Percentiles rank a stretch among this genome's conserved stretches.
These are phyloP conservation scores for Porites evermanni DNA, from an alignment of 92 coral and sea anemone species.

Conservation along the genomic window DNA sequence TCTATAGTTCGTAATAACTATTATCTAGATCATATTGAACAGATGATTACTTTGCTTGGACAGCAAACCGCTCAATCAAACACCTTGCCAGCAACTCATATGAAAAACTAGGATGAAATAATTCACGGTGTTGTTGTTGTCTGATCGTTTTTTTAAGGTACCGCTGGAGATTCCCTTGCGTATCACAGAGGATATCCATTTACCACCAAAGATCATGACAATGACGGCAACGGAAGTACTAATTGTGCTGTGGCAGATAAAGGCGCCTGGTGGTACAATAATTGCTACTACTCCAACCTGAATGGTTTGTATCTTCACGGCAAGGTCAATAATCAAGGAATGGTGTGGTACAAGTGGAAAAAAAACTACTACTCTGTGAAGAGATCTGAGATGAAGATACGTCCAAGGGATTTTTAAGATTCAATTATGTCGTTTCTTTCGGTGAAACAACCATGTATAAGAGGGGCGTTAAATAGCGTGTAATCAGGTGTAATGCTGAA, in stretches of 20 bases:
- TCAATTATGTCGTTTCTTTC: too few relatives aligned
- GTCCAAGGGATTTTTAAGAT: neutral
- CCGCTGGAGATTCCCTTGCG: constrained; percentile 4
- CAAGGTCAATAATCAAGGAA: constrained; percentile 1
- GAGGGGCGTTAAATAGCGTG: too few relatives aligned
- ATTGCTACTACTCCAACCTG: constrained; percentile 28
- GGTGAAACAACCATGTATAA: too few relatives aligned
- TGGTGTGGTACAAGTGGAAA: constrained; percentile 17
- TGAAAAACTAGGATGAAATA: too few relatives aligned
- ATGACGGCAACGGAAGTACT: neutral
- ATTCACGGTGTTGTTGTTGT: neutral
- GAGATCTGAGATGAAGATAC: constrained; percentile 6
- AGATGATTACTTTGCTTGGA: too few relatives aligned
- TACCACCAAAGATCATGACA: constrained; percentile 25
- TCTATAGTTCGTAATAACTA: too few relatives aligned
- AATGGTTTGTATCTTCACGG: constrained; percentile 44
- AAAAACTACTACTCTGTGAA: constrained; percentile 3
- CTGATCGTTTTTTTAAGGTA: neutral
- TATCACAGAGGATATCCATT: neutral
- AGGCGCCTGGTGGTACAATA: constrained; percentile 20
- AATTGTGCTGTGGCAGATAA: neutral
- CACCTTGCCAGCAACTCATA: too few relatives aligned
- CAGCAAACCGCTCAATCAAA: too few relatives aligned
- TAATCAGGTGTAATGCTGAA: too few relatives aligned
- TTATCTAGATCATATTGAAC: too few relatives aligned